Evolutionary conservation across 1,140 invertebrate species (phyloP).

Genomic region (Anthonomus grandis): DNA sequence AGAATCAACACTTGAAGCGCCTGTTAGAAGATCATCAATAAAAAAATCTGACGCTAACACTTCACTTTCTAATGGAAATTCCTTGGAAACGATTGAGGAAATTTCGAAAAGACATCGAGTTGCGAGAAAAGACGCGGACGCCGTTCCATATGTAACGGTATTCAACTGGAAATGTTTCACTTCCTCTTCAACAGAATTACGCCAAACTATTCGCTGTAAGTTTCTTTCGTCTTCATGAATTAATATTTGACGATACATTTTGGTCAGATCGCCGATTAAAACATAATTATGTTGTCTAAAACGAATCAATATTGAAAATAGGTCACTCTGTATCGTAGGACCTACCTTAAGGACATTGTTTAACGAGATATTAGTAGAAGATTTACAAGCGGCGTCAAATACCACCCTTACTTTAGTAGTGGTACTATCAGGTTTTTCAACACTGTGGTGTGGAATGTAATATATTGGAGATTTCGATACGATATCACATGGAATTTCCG

Average conservation of each 20-base stretch:
- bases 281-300: constrained; percentile 40
- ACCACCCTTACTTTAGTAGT: constrained; percentile 39
- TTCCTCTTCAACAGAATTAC: constrained; percentile 13
- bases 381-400: constrained; percentile 25
- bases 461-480: constrained; percentile 7
- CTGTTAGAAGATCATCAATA: constrained; percentile 40
- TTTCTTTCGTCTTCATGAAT: constrained; percentile 35
- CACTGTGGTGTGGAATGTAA: constrained; percentile 45
- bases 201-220: constrained; percentile 48
- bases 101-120: constrained; percentile 31
- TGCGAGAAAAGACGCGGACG: constrained; percentile 38
- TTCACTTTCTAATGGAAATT: constrained; percentile 19
- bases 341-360: constrained; percentile 34
- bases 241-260: constrained; percentile 49
- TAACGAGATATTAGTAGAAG: constrained; percentile 31
- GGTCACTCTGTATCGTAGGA: constrained; percentile 38
- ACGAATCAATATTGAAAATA: constrained; percentile 35
- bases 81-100: constrained; percentile 14
- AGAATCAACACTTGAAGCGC: constrained; percentile 19
- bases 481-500: constrained; percentile 10
- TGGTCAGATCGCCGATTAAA: constrained; percentile 44
- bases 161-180: constrained; percentile 38
- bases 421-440: constrained; percentile 36
- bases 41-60: constrained; percentile 36
- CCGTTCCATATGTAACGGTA: constrained; percentile 47